Evolutionary conservation across 1,140 invertebrate species (phyloP).

Genomic region (Ctenoplectra terminalis): DNA sequence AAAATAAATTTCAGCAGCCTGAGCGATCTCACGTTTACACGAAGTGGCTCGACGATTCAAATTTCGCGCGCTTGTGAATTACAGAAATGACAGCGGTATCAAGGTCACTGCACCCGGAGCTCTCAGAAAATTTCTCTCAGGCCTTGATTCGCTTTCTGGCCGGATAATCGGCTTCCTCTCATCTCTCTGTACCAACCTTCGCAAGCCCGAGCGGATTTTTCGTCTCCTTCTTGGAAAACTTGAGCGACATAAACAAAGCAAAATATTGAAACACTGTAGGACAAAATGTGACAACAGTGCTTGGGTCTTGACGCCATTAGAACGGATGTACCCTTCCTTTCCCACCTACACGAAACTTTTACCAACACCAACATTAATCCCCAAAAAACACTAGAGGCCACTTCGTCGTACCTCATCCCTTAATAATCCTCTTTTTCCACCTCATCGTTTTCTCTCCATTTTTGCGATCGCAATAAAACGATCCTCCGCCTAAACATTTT

Average conservation of each 20-base stretch:
- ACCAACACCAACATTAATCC: not conserved
- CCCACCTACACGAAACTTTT: not conserved
- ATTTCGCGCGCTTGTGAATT: slow-evolving; percentile 70
- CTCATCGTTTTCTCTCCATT: not conserved
- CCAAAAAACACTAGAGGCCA: slow-evolving; percentile 15
- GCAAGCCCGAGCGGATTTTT: slow-evolving; percentile 30
- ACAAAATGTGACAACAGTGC: slow-evolving; percentile 83
- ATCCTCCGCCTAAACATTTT: not conserved
- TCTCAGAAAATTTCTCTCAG: slow-evolving; percentile 64
- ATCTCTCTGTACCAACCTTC: slow-evolving; percentile 54
- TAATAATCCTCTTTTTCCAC: not conserved
- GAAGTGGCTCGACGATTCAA: slow-evolving; percentile 57
- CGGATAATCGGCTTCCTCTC: slow-evolving; percentile 27
- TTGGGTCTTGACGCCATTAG: slow-evolving; percentile 79
- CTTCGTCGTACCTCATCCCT: too few relatives aligned
- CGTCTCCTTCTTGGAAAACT: slow-evolving; percentile 56
- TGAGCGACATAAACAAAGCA: slow-evolving; percentile 79
- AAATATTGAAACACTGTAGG: slow-evolving; percentile 82
- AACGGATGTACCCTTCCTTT: slow-evolving; percentile 73
- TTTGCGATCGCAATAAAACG: not conserved
- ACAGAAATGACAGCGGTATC: slow-evolving; percentile 75
- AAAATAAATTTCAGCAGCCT: not conserved
- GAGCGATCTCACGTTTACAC: not conserved
- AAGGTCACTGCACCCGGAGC: slow-evolving; percentile 78
- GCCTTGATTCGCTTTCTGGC: slow-evolving; percentile 26